These are phyloP conservation scores for Cephalopachus bancanus DNA, from an alignment of 2,797 vertebrate genomes.

Conservation along the genomic window DNA sequence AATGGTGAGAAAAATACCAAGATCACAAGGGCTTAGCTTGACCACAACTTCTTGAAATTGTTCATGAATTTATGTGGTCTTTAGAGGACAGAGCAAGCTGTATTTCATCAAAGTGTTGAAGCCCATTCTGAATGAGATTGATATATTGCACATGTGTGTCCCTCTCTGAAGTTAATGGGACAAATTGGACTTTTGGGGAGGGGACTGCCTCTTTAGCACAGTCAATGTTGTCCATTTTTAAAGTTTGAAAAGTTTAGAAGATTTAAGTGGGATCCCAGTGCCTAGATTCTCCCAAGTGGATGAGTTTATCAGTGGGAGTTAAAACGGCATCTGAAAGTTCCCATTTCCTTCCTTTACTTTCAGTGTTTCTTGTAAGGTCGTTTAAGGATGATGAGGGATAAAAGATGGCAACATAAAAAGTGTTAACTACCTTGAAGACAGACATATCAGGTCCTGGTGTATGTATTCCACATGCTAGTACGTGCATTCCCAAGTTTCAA, in stretches of 20 bases:
- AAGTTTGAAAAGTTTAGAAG: conserved; percentile 29
- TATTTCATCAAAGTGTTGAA: conserved; percentile 65
- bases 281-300: conserved; percentile 1
- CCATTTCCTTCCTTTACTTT: not conserved
- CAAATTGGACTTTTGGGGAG: not conserved
- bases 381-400: not conserved
- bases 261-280: not conserved
- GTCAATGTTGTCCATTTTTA: not conserved
- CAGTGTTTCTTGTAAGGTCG: not conserved
- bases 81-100: not conserved
- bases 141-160: conserved; percentile 43
- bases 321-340: not conserved
- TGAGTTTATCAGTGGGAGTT: conserved; percentile 25
- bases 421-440: not conserved
- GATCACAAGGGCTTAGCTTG: conserved; percentile 12
- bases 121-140: conserved; percentile 55
- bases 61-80: conserved; percentile 23
- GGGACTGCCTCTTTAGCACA: not conserved
- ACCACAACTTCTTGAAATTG: conserved; percentile 12
- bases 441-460: not conserved
- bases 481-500: not conserved
- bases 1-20: conserved; percentile 19
- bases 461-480: not conserved
- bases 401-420: not conserved
- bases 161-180: conserved; percentile 21